phyloP scores from a whole-genome alignment of 2,113 vertebrate species.

The Sminthopsis crassicaudata region DNA sequence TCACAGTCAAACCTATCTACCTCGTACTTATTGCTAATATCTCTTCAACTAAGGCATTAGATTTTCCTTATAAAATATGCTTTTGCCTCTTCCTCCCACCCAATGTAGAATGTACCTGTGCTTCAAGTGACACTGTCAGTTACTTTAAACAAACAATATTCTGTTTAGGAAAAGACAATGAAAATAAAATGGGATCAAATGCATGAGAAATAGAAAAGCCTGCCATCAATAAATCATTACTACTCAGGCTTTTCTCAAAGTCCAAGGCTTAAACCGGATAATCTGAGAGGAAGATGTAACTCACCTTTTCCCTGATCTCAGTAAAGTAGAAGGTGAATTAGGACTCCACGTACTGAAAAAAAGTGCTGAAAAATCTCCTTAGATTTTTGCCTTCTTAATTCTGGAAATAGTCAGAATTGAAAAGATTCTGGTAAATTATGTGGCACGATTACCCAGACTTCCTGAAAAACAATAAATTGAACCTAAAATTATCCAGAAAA shows the following conservation, averaged over 20 bases:
- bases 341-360: not conserved
- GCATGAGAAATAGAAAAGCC: not conserved
- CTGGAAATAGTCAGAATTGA: not conserved
- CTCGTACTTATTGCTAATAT: not conserved
- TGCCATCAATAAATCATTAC: not conserved
- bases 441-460: not conserved
- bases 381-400: not conserved
- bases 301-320: not conserved
- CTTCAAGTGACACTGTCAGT: not conserved
- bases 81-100: not conserved
- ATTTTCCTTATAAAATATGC: not conserved
- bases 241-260: not conserved
- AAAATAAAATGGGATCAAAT: not conserved
- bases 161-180: not conserved
- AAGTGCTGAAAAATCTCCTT: not conserved
- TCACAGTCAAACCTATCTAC: not conserved
- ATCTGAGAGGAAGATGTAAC: not conserved
- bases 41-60: not conserved
- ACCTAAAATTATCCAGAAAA: not conserved
- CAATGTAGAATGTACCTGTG: not conserved
- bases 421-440: not conserved
- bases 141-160: not conserved
- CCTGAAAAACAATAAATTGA: not conserved
- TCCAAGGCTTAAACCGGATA: not conserved
- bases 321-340: not conserved